Evolutionary conservation across 2,113 vertebrate genomes (phyloP).

Genomic region (Corydoras sp.): DNA sequence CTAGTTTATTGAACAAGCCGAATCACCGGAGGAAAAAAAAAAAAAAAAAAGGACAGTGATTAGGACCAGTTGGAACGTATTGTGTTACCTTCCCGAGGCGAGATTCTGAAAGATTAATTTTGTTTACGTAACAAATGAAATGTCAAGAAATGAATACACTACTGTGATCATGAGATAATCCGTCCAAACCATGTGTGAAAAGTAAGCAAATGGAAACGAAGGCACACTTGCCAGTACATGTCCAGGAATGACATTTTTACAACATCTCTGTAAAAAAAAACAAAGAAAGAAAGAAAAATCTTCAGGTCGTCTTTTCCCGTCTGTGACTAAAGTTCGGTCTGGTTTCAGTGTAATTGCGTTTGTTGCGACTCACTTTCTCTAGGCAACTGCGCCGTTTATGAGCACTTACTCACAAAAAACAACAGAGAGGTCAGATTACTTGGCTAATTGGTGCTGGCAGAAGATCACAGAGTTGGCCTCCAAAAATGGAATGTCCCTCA

Average conservation of each 20-base stretch:
- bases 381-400: slow-evolving; percentile 59
- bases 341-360: slow-evolving; percentile 35
- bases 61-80: slow-evolving; percentile 16
- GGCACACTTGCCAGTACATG: slow-evolving; percentile 19
- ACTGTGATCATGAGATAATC: neutral
- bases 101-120: slow-evolving; percentile 23
- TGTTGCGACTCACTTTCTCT: slow-evolving; percentile 58
- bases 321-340: slow-evolving; percentile 22
- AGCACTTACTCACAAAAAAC: slow-evolving; percentile 58
- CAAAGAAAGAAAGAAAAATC: slow-evolving; percentile 16
- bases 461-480: slow-evolving; percentile 61
- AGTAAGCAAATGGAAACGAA: slow-evolving; percentile 19
- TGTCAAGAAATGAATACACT: slow-evolving; percentile 18
- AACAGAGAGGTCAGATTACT: slow-evolving; percentile 63
- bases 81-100: slow-evolving; percentile 21
- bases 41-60: slow-evolving; percentile 24
- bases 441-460: slow-evolving; percentile 68
- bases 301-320: neutral
- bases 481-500: slow-evolving; percentile 56
- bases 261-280: slow-evolving; percentile 7
- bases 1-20: too few species aligned
- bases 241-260: slow-evolving; percentile 40
- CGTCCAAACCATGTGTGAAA: slow-evolving; percentile 14
- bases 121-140: slow-evolving; percentile 31
- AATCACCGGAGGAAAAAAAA: slow-evolving; percentile 17